Evolutionary conservation across 2,113 vertebrate genomes (phyloP), one percentile per base, ranked within the genome.

Genomic region (Choloepus hoffmanni): DNA sequence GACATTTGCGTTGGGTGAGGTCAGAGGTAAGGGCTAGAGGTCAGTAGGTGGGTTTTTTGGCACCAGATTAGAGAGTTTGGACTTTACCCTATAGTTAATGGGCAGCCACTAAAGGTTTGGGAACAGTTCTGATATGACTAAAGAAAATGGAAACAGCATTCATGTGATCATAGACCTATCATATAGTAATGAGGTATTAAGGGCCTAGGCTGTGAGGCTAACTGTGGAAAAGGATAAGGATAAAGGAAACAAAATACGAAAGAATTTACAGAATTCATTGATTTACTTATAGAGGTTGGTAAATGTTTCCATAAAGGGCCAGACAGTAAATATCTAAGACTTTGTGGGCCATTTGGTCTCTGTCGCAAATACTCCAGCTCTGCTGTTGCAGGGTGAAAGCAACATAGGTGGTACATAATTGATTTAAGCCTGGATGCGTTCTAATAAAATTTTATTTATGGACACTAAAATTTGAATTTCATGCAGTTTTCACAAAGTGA

Each of bases 401-500:
- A 92, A 48, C 21, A 21, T 7, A 65, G 68, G 33, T 62, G 78
- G 67, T 53, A 65, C 18, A 86, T 58, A 79, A 79, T 14, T 12
- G 4, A 84, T 12, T 53, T 67, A 65, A 36, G 60, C 73, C 33
- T 40, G 53, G 55, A 48, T 62, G 30, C 43, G 26, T 89, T 88
- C 40, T 40, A 85, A 6, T 65, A 63, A 74, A 28, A 60, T 16
- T 95, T 24, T 4, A 21, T 73, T 62, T 45, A 53, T 78, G 1
- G 26, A 62, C 11, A 76, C 3, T 81, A 50, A 90, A 72, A 83
- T 58, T 67, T 55, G 77, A 90, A 33, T 74, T 79, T 85, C 1
- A 28, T 88, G 16, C 65, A 65, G 73, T 86, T 90, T 60, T 68
- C 53, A 78, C 30, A 36, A 96, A 89, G n/a, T 60, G n/a, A 62